Conservation (phyloP, 2,888 invertebrate genomes). For the Drosophila antonietae region DNA sequence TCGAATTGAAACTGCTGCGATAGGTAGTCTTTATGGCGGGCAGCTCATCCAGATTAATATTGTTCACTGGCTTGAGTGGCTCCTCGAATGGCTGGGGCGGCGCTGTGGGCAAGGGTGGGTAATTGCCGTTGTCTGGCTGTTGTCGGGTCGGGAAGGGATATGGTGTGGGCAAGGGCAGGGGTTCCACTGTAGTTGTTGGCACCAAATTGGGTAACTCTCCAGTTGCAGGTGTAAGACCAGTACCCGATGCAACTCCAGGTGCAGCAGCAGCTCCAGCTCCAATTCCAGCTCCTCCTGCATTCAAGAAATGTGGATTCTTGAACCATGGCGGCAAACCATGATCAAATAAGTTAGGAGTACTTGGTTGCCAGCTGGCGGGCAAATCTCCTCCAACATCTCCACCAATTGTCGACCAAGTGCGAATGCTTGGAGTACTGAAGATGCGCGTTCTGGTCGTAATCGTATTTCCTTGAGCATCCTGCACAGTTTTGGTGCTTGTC, state of each 20-base stretch:
- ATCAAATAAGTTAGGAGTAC: not conserved
- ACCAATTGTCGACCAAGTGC: conserved; percentile 18
- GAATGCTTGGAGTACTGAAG: conserved; percentile 24
- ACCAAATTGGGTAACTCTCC: conserved; percentile 3
- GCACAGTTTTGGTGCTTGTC: conserved; percentile 49
- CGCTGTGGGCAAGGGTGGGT: conserved; percentile 39
- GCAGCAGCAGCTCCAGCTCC: not conserved
- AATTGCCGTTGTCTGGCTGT: not conserved
- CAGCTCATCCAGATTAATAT: conserved; percentile 50
- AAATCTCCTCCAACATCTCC: not conserved
- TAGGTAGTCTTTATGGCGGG: conserved; percentile 35
- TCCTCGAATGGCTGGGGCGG: conserved; percentile 40
- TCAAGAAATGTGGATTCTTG: not conserved
- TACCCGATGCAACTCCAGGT: not conserved
- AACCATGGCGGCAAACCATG: conserved; percentile 8
- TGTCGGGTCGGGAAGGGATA: conserved; percentile 5
- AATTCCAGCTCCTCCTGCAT: no score
- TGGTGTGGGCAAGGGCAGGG: conserved; percentile 8
- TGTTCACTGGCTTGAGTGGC: conserved; percentile 25
- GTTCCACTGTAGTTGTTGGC: not conserved
- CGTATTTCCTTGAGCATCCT: conserved; percentile 58
- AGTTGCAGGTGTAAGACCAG: not conserved
- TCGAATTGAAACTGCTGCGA: conserved; percentile 26
- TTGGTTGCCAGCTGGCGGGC: conserved; percentile 15
- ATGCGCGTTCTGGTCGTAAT: conserved; percentile 49